These are phyloP conservation scores for Takifugu ocellatus DNA, from an alignment of 2,797 vertebrate species.

Conservation along the genomic window DNA sequence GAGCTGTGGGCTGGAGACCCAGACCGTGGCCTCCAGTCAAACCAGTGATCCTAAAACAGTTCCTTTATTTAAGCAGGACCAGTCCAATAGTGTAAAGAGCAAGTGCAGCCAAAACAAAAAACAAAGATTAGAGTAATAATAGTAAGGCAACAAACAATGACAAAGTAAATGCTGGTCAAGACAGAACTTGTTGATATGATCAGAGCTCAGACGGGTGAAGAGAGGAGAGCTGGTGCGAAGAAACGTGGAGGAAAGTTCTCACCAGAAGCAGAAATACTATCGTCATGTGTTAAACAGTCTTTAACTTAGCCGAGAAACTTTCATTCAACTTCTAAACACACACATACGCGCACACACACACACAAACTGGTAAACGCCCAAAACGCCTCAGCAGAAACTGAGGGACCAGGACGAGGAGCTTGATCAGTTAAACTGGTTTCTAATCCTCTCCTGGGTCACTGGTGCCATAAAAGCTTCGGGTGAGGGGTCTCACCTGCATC, in stretches of 20 bases:
- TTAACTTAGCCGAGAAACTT: conserved; percentile 27
- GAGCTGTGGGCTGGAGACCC: conserved; percentile 18
- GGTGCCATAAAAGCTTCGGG: conserved; percentile 19
- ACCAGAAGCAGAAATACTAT: conserved; percentile 12
- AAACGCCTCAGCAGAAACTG: conserved; percentile 9
- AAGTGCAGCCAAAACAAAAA: conserved; percentile 51
- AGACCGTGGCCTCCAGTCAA: conserved; percentile 32
- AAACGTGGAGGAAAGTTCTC: conserved; percentile 33
- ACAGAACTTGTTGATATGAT: conserved; percentile 62
- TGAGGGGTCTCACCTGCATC: conserved; percentile 7
- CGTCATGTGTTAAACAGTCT: conserved; percentile 46
- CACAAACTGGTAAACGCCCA: conserved; percentile 32
- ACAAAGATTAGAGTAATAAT: conserved; percentile 55
- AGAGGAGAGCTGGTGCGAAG: conserved; percentile 40
- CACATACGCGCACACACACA: conserved; percentile 1
- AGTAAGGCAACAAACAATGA: conserved; percentile 77
- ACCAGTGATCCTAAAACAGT: conserved; percentile 41
- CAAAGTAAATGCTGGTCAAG: conserved; percentile 66
- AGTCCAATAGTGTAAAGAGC: conserved; percentile 51
- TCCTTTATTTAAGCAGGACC: conserved; percentile 37
- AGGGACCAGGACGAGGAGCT: conserved; percentile 12
- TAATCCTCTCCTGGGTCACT: conserved; percentile 16
- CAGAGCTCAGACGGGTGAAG: conserved; percentile 6
- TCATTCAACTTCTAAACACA: conserved; percentile 20
- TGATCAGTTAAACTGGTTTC: conserved; percentile 20